Evolutionary conservation across 2,113 vertebrate genomes (phyloP), one percentile per base, ranked within the genome.

Genomic region (Seriola rivoliana): DNA sequence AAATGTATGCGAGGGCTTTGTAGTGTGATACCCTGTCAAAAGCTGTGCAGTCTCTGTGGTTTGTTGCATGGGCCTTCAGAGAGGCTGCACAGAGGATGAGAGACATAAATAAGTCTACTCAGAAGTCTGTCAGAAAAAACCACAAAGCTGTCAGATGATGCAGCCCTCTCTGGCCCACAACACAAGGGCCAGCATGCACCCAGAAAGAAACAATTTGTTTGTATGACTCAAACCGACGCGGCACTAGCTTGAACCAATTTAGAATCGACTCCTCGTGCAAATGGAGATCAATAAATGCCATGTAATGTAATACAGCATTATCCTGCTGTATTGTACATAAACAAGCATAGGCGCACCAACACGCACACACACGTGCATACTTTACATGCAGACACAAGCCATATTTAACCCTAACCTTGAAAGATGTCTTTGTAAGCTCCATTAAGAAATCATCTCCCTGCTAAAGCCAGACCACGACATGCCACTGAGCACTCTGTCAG

Each of bases 21-120:
- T 88, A 83, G 86, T 88, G 81, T 77, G 84, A 89, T 86, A 83
- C 62, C 82, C 88, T 90, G 89, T 93, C 90, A 90, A 74, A 85
- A 81, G 78, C 84, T 73, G 57, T 52, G 82, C 85, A 82, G 82
- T 68, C 93, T 88, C 85, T 65, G 84, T 85, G 90, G 90, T 92
- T 87, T 91, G 90, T 74, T 79, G 83, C 81, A 82, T 12, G 59
- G 77, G 77, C 78, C 91, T 84, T 91, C 90, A 87, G 82, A 92
- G 88, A 84, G 85, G 78, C 70, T 69, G 75, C 71, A 78, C 40
- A 81, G 60, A 84, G 74, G 82, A 90, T 89, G 89, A 92, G 84
- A 90, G 82, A 85, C 85, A 86, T 92, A 92, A 94, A 93, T 89
- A 92, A 83, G 85, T 90, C 78, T 86, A 65, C 72, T 86, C 40